A percentile compares a stretch with the other conserved stretches of the same genome.
These are phyloP conservation scores for Corythaeola cristata DNA, from an alignment of 2,113 vertebrate genomes.

Conservation along the genomic window DNA sequence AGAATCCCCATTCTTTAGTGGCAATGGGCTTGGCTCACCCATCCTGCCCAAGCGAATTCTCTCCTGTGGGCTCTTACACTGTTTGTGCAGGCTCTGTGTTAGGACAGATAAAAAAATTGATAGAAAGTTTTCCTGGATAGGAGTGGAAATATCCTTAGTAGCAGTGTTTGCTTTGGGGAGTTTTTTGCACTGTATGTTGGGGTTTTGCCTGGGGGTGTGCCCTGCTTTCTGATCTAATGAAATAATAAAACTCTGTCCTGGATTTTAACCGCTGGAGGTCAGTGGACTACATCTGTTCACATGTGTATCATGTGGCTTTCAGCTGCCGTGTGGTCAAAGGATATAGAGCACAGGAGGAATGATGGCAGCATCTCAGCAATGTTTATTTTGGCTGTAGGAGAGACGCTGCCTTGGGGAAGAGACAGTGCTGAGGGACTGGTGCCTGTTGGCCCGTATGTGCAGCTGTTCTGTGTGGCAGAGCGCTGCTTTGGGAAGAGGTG, in stretches of 20 bases:
- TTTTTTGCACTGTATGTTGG: background rate
- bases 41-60: background rate
- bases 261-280: background rate
- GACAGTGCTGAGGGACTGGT: background rate
- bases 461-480: background rate
- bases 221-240: background rate
- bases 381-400: background rate
- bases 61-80: background rate
- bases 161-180: background rate
- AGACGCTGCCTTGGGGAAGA: background rate
- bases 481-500: background rate
- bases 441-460: background rate
- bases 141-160: background rate
- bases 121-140: background rate
- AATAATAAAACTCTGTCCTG: background rate
- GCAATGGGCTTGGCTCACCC: background rate
- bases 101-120: background rate
- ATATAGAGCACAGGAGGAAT: background rate
- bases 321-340: background rate
- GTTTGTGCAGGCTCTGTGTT: background rate
- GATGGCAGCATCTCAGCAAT: background rate
- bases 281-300: background rate
- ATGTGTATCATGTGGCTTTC: background rate
- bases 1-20: background rate
- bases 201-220: background rate